Percentiles rank a stretch among this genome's conserved stretches.
Evolutionary conservation across 1,140 invertebrate species (phyloP).

Genomic region (Galleria mellonella): DNA sequence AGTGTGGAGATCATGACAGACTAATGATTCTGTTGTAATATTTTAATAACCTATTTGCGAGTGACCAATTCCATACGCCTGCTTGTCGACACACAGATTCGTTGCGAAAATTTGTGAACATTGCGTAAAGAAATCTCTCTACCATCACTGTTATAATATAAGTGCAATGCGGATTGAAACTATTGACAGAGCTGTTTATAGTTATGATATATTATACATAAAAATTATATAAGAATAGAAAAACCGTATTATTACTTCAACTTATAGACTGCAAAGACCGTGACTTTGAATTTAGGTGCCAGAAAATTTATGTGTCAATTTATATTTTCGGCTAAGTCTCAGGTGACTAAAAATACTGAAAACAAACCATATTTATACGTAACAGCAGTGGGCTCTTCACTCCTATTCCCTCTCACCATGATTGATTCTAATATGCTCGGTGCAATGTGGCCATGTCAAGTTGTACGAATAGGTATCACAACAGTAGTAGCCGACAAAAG

Average conservation of each 20-base stretch:
- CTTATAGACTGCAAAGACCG: not conserved
- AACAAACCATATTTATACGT: too few relatives aligned
- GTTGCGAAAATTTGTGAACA: constrained; percentile 2
- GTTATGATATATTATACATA: not conserved
- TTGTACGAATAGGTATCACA: too few relatives aligned
- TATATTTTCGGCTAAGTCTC: too few relatives aligned
- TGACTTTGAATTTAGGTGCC: too few relatives aligned
- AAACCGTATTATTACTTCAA: constrained; percentile 1
- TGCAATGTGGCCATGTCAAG: too few relatives aligned
- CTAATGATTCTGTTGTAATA: constrained; percentile 28
- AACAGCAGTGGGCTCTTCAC: too few relatives aligned
- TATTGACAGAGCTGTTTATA: not conserved
- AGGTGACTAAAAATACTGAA: too few relatives aligned
- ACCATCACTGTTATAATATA: not conserved
- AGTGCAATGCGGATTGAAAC: not conserved
- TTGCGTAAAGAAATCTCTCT: not conserved
- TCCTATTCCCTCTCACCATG: too few relatives aligned
- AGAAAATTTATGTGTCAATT: too few relatives aligned
- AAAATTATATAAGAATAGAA: not conserved
- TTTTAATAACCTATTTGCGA: constrained; percentile 41
- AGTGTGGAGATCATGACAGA: constrained; percentile 13
- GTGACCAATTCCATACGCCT: constrained; percentile 4
- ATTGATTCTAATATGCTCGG: too few relatives aligned
- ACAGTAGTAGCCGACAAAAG: too few relatives aligned
- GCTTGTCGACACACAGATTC: not conserved